A percentile compares a stretch with the other conserved stretches of the same genome.
phyloP scores from a whole-genome alignment of 2,888 invertebrate species.

The Adela reaumurella region DNA sequence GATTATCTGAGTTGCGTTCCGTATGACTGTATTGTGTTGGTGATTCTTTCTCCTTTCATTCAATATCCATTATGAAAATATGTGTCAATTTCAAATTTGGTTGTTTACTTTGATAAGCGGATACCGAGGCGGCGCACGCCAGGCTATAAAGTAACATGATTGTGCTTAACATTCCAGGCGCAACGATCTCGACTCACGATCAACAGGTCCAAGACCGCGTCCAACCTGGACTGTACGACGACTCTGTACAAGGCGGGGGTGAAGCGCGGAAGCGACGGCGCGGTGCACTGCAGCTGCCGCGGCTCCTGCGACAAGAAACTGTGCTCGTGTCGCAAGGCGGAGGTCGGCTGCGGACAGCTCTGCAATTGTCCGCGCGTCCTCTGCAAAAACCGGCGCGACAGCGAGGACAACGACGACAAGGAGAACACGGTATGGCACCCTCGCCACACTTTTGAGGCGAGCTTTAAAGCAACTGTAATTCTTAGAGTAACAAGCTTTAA shows the following conservation, averaged over 20 bases:
- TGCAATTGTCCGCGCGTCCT: conserved; percentile 52
- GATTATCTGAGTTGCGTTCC: too few relatives aligned
- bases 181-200: conserved; percentile 37
- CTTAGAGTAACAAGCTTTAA: too few relatives aligned
- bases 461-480: too few relatives aligned
- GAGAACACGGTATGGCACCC: conserved; percentile 33
- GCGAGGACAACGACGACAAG: conserved; percentile 34
- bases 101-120: too few relatives aligned
- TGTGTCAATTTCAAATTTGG: too few relatives aligned
- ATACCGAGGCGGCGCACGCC: too few relatives aligned
- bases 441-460: too few relatives aligned
- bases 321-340: conserved; percentile 50
- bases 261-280: conserved; percentile 58
- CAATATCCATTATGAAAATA: too few relatives aligned
- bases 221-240: background rate
- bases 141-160: too few relatives aligned
- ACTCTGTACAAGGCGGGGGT: conserved; percentile 19
- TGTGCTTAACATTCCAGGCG: conserved; percentile 23
- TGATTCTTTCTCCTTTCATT: too few relatives aligned
- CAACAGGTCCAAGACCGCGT: conserved; percentile 25
- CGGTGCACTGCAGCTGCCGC: conserved; percentile 60
- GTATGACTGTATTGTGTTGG: too few relatives aligned
- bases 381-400: conserved; percentile 31
- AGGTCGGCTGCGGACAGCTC: conserved; percentile 30
- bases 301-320: conserved; percentile 53